These are phyloP conservation scores for Desmodus rotundus DNA, from an alignment of 2,113 vertebrate species.

Conservation along the genomic window DNA sequence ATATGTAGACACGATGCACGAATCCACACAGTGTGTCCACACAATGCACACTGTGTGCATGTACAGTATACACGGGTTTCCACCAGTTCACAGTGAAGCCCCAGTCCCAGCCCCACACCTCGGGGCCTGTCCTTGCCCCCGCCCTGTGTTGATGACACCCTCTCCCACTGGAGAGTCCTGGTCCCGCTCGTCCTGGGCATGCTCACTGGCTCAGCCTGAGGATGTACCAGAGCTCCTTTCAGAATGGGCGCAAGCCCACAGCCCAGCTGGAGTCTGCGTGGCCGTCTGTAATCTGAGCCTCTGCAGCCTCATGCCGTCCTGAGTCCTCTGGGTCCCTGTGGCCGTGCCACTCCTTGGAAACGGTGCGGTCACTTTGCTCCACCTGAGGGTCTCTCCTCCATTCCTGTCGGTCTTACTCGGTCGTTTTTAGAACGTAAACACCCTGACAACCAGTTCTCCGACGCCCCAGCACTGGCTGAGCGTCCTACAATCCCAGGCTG, in stretches of 20 bases:
- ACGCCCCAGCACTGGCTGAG: neutral
- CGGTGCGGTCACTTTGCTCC: no score
- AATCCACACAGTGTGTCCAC: rapidly evolving
- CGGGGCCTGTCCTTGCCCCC: neutral
- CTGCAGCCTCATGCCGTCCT: neutral
- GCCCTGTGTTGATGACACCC: neutral
- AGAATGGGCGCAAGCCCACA: rapidly evolving
- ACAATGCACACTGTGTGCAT: neutral
- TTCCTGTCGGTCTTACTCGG: neutral
- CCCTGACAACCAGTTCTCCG: neutral
- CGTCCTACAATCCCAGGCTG: neutral
- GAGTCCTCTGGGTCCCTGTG: neutral
- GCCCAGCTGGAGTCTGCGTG: no score
- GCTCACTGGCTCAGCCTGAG: neutral
- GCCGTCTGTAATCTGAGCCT: neutral
- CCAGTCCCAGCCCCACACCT: neutral
- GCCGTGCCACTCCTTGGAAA: neutral
- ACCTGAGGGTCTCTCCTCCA: neutral
- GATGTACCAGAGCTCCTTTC: no score
- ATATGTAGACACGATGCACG: no score
- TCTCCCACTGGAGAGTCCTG: neutral
- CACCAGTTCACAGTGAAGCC: neutral
- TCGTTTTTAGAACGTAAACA: neutral
- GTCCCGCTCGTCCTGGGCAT: neutral
- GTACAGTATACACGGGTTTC: rapidly evolving